Evolutionary conservation across 2,797 vertebrate genomes (phyloP).

Genomic region (Carapus acus): DNA sequence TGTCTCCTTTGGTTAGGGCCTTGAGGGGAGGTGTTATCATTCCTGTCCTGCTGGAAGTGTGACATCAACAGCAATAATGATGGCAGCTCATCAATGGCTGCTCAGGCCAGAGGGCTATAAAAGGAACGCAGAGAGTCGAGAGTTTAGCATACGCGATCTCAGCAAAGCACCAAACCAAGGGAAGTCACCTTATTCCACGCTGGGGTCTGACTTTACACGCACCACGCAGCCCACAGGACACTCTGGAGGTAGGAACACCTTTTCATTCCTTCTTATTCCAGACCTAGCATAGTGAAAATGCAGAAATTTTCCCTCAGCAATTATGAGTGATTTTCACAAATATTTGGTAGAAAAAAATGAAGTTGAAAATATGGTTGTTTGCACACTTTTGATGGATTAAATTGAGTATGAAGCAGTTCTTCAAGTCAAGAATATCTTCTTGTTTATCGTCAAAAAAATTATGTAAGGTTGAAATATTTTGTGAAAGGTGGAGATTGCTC

Average conservation of each 20-base stretch:
- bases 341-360: no score
- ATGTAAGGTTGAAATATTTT: no score
- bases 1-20: conserved; percentile 34
- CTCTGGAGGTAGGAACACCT: conserved; percentile 35
- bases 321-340: background rate
- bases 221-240: conserved; percentile 1
- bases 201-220: background rate
- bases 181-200: conserved; percentile 14
- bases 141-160: conserved; percentile 55
- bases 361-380: no score
- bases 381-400: no score
- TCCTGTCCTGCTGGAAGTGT: conserved; percentile 54
- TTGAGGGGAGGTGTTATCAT: conserved; percentile 55
- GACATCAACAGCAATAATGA: conserved; percentile 73
- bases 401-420: no score
- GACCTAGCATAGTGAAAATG: no score
- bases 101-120: conserved; percentile 57
- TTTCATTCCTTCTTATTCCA: background rate
- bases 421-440: no score
- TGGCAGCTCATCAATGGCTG: conserved; percentile 67
- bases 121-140: conserved; percentile 53
- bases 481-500: no score
- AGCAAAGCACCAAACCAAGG: conserved; percentile 33
- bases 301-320: background rate
- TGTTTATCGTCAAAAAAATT: no score